Evolutionary conservation across 2,888 invertebrate genomes (phyloP).

Genomic region (Actias luna): DNA sequence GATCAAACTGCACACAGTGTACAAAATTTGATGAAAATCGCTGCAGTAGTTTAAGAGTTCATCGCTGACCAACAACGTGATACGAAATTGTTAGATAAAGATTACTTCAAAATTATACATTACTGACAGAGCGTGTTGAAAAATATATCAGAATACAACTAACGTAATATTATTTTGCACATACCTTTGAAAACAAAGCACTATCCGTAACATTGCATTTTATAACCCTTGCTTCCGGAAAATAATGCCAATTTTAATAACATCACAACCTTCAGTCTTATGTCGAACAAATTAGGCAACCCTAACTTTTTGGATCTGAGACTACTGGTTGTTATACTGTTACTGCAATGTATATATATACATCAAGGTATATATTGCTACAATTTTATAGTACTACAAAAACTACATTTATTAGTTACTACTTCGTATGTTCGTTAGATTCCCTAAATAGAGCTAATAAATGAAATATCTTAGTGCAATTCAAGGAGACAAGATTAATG

Average conservation of each 20-base stretch:
- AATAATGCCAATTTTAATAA: conserved; percentile 79
- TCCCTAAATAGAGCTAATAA: neutral
- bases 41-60: too few species aligned
- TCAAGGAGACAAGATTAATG: neutral
- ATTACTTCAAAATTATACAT: too few species aligned
- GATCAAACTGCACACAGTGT: too few species aligned
- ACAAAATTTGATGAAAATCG: too few species aligned
- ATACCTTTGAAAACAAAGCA: conserved; percentile 72
- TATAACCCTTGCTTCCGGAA: conserved; percentile 72
- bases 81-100: too few species aligned
- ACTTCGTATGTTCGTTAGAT: neutral
- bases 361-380: conserved; percentile 1
- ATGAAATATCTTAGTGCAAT: neutral
- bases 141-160: conserved; percentile 58
- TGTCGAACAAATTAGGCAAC: conserved; percentile 4
- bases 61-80: too few species aligned
- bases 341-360: conserved; percentile 3
- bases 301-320: conserved; percentile 5
- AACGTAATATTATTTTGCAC: conserved; percentile 71
- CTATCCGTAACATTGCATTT: conserved; percentile 67
- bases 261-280: conserved; percentile 27
- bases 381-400: neutral
- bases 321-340: conserved; percentile 4
- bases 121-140: conserved; percentile 64
- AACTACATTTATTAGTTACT: neutral